phyloP scores from a whole-genome alignment of 2,113 vertebrate species.

The Gallinago jamesoni region DNA sequence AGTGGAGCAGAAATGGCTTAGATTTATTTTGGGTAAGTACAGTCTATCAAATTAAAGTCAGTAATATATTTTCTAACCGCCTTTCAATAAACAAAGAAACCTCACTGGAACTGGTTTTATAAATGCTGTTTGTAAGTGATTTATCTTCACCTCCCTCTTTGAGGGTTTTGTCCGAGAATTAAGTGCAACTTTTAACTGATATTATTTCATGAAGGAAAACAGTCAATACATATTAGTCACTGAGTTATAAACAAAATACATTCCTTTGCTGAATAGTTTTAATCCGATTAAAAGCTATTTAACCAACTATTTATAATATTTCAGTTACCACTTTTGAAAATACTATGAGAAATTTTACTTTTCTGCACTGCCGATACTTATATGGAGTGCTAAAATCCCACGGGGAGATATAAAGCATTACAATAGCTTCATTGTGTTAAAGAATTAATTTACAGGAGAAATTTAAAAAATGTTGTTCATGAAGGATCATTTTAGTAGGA shows the following conservation, averaged over 20 bases:
- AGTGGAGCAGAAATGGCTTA: neutral
- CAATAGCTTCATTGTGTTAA: neutral
- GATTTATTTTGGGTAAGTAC: neutral
- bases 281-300: neutral
- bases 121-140: neutral
- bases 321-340: neutral
- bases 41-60: neutral
- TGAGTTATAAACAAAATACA: neutral
- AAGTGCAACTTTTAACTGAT: neutral
- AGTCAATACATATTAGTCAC: neutral
- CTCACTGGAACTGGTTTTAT: neutral
- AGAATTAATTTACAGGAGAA: neutral
- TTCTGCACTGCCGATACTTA: neutral
- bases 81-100: neutral
- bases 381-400: neutral
- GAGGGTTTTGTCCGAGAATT: neutral
- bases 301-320: neutral
- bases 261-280: neutral
- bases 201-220: neutral
- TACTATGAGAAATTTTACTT: neutral
- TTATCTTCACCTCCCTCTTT: neutral
- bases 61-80: neutral
- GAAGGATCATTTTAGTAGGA: neutral
- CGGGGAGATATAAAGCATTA: neutral
- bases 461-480: neutral